A percentile compares a stretch with the other conserved stretches of the same genome.
Conservation (phyloP, 35 echinoderm and acorn worm species). For the Lytechinus variegatus region DNA sequence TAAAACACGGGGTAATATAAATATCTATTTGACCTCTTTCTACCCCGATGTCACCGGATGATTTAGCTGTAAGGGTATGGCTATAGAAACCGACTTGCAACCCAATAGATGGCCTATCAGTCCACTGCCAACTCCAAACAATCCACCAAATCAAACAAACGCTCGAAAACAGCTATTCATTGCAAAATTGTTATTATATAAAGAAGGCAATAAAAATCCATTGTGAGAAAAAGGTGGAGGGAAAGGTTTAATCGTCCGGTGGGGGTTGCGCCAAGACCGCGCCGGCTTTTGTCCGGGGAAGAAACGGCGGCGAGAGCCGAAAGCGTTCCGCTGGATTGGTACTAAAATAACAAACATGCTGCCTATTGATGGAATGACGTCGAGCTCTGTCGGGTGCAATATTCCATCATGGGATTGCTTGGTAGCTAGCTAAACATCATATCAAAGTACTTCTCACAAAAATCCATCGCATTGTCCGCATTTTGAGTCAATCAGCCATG, state of each 20-base stretch:
- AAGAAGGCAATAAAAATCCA: conserved; percentile 36
- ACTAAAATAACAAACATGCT: conserved; percentile 45
- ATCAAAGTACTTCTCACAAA: not conserved
- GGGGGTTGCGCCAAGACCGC: conserved; percentile 15
- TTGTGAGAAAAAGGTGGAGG: conserved; percentile 18
- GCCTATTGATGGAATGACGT: conserved; percentile 6
- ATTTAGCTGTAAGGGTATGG: not conserved
- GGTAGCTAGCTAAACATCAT: not conserved
- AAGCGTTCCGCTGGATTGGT: conserved; percentile 34
- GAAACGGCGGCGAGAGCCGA: conserved; percentile 23
- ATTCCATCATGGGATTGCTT: not conserved
- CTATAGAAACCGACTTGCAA: not conserved
- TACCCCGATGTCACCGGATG: not conserved
- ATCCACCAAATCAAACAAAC: conserved; percentile 16
- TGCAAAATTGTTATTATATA: conserved; percentile 15
- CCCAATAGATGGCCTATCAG: not conserved
- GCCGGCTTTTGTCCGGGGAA: conserved; percentile 9
- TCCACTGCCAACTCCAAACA: conserved; percentile 27
- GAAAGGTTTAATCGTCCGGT: not conserved
- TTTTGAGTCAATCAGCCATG: conserved; percentile 1
- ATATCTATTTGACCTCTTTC: not conserved
- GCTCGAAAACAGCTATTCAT: not conserved
- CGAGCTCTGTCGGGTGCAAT: not conserved
- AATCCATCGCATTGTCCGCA: not conserved
- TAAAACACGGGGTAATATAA: not conserved